These are phyloP conservation scores for Scrobipalpa costella DNA, from an alignment of 2,888 invertebrate genomes.

Conservation along the genomic window DNA sequence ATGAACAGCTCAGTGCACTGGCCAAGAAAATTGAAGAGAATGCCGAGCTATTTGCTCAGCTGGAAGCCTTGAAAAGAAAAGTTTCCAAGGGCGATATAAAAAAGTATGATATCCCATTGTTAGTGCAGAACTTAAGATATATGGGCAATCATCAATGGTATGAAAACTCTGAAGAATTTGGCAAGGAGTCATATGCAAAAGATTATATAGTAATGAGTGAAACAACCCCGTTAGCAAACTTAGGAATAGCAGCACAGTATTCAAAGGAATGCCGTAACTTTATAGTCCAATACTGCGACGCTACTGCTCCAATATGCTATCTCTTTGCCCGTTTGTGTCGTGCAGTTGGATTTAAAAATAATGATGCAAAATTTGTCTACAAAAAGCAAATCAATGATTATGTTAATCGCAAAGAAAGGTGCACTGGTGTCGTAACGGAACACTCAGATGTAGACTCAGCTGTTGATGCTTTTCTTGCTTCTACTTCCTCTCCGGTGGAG, in stretches of 20 bases:
- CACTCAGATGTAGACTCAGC: constrained; percentile 54
- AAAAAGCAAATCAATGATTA: neutral
- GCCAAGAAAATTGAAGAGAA: neutral
- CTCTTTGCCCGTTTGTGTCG: neutral
- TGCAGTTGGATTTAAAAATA: neutral
- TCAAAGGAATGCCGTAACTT: neutral
- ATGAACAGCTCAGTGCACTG: neutral
- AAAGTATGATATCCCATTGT: neutral
- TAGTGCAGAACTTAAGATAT: constrained; percentile 1
- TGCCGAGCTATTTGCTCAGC: constrained; percentile 6
- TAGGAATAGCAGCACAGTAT: neutral
- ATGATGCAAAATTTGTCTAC: too few species aligned
- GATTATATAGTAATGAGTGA: neutral
- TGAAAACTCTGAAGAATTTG: neutral
- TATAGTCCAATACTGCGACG: neutral
- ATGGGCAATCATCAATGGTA: neutral
- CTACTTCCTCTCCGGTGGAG: constrained; percentile 29
- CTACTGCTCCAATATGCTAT: neutral
- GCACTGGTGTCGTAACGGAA: constrained; percentile 39
- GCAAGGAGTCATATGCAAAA: neutral
- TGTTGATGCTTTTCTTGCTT: constrained; percentile 43
- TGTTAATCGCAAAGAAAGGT: neutral
- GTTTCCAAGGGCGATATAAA: neutral
- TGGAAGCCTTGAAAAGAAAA: constrained; percentile 13
- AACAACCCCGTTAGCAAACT: neutral